These are phyloP conservation scores for Laothoe populi DNA, from an alignment of 2,888 invertebrate genomes.

Conservation along the genomic window DNA sequence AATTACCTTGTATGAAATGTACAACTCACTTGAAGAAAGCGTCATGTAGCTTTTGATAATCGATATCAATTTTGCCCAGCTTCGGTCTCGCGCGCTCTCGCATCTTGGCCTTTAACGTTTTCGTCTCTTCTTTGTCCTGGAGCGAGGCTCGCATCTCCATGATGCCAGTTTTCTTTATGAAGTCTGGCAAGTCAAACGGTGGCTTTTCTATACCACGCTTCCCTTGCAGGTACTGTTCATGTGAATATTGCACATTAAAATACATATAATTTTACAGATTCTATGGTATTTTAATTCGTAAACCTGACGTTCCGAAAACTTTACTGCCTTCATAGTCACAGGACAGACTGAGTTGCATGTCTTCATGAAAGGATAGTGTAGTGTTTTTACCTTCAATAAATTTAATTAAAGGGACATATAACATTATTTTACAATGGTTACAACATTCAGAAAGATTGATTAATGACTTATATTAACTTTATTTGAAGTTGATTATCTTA, in stretches of 20 bases:
- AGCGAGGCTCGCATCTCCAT: constrained; percentile 99
- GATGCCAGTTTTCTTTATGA: constrained; percentile 99
- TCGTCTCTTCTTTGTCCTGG: constrained; percentile 98
- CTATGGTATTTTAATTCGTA: no score
- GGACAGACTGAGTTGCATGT: no score
- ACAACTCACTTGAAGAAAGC: constrained; percentile 95
- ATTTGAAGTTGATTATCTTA: no score
- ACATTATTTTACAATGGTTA: no score
- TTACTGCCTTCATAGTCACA: no score
- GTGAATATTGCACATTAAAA: constrained; percentile 14
- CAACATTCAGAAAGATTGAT: no score
- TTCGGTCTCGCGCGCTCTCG: constrained; percentile 98
- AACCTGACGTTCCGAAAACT: no score
- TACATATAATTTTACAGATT: no score
- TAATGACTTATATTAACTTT: no score
- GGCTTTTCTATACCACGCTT: constrained; percentile 99
- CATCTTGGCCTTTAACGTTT: constrained; percentile 98
- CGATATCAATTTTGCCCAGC: constrained; percentile 99
- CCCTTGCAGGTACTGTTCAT: constrained; percentile 91
- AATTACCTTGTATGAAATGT: not conserved
- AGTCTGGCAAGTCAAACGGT: constrained; percentile 99
- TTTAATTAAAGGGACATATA: no score
- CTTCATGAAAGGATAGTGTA: no score
- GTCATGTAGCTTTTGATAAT: constrained; percentile 99
- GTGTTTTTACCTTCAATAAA: no score